These are phyloP conservation scores for Scomber japonicus DNA, from an alignment of 2,113 vertebrate genomes.

Conservation along the genomic window DNA sequence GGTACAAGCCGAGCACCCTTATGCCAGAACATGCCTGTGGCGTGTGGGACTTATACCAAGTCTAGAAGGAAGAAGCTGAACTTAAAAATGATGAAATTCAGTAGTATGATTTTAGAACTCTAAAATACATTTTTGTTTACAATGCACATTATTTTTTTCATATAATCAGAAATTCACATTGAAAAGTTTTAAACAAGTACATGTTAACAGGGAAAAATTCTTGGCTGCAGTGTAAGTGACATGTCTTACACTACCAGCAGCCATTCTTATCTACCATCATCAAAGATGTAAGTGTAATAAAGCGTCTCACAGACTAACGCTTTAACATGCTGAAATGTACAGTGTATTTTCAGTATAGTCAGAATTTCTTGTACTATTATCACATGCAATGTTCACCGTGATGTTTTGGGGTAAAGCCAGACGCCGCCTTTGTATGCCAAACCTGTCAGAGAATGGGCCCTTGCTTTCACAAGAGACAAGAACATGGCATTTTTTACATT, in stretches of 20 bases:
- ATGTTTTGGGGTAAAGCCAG: constrained; percentile 9
- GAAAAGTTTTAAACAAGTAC: constrained; percentile 2
- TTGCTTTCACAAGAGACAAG: constrained; percentile 41
- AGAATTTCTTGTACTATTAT: constrained; percentile 11
- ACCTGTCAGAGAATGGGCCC: constrained; percentile 18
- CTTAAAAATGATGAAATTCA: constrained; percentile 30
- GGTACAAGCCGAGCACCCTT: constrained; percentile 59
- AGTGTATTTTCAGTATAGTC: neutral
- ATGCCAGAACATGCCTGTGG: constrained; percentile 73
- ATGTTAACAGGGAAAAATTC: neutral
- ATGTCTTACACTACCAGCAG: constrained; percentile 9
- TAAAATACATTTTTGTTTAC: neutral
- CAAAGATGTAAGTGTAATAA: constrained; percentile 2
- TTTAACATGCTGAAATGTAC: neutral
- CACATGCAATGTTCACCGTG: neutral
- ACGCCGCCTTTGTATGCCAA: constrained; percentile 17
- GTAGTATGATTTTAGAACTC: neutral
- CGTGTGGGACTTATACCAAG: constrained; percentile 69
- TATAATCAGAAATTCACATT: neutral
- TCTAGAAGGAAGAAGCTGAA: constrained; percentile 55
- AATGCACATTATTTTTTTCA: neutral
- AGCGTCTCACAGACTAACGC: neutral
- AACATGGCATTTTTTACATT: constrained; percentile 41
- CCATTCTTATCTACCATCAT: neutral
- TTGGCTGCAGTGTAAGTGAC: constrained; percentile 22